phyloP scores from a whole-genome alignment of 23 tunicate species.

The Oikopleura dioica region DNA sequence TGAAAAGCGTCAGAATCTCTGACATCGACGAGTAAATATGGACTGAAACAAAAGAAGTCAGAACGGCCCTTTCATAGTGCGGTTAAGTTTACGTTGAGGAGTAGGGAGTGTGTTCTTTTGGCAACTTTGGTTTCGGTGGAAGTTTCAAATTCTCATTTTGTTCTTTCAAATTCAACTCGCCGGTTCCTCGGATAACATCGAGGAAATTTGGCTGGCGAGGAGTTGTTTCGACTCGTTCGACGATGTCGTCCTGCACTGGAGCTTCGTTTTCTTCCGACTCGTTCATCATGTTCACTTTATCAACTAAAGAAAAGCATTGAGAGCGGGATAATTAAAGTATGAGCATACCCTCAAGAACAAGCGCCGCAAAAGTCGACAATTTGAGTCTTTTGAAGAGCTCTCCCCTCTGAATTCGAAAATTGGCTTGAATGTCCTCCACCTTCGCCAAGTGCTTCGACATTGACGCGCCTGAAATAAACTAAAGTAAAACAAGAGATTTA shows the following conservation, averaged over 20 bases:
- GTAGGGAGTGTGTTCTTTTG: slow-evolving; percentile 15
- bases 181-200: slow-evolving; percentile 73
- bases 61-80: no score
- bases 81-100: not conserved
- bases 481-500: no score
- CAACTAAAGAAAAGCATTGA: no score
- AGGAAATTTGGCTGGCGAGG: not conserved
- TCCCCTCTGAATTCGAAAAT: not conserved
- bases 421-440: not conserved
- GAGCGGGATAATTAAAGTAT: no score
- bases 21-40: slow-evolving; percentile 67
- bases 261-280: not conserved
- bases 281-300: not conserved
- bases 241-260: not conserved
- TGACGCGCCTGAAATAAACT: not conserved
- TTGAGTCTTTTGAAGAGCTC: not conserved
- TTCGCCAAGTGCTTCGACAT: not conserved
- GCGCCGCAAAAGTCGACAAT: not conserved
- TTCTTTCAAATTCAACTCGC: slow-evolving; percentile 48
- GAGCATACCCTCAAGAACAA: not conserved
- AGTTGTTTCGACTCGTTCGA: not conserved
- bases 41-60: slow-evolving; percentile 39
- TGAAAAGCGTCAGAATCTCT: slow-evolving; percentile 48
- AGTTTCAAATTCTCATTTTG: not conserved
- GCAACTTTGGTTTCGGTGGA: not conserved